Percentiles rank a stretch among this genome's conserved stretches.
Evolutionary conservation across 2,888 invertebrate species (phyloP).

Genomic region (Netelia inedita): DNA sequence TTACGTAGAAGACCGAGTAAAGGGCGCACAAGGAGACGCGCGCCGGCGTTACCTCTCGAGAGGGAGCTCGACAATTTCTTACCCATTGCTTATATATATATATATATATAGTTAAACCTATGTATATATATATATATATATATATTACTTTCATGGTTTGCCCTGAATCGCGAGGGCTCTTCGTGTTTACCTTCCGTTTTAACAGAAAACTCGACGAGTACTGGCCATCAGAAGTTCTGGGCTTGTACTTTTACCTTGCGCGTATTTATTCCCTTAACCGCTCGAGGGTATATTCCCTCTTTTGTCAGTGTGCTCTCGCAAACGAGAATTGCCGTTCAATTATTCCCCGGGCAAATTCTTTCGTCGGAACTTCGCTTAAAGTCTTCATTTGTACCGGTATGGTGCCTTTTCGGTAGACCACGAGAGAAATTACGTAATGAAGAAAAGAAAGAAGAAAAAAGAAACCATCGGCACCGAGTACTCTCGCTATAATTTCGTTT

Average conservation of each 20-base stretch:
- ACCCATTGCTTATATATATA: slow-evolving; percentile 33
- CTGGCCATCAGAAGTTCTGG: slow-evolving; percentile 39
- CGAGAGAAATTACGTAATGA: slow-evolving; percentile 26
- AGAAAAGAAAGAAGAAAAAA: slow-evolving; percentile 13
- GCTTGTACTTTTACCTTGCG: slow-evolving; percentile 47
- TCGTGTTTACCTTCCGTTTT: slow-evolving; percentile 66
- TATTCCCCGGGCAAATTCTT: slow-evolving; percentile 62
- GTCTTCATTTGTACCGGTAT: slow-evolving; percentile 36
- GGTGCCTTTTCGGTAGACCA: slow-evolving; percentile 32
- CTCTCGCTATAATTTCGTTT: slow-evolving; percentile 24
- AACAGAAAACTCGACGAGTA: slow-evolving; percentile 41
- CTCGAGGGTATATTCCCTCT: slow-evolving; percentile 22
- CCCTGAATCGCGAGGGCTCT: slow-evolving; percentile 20
- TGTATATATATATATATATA: slow-evolving; percentile 24
- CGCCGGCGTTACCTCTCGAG: slow-evolving; percentile 3
- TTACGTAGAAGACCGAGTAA: slow-evolving; percentile 9
- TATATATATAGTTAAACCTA: not conserved
- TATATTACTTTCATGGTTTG: slow-evolving; percentile 26
- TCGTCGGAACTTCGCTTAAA: slow-evolving; percentile 50
- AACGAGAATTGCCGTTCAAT: slow-evolving; percentile 62
- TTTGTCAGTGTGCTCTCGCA: slow-evolving; percentile 40
- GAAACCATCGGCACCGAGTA: not conserved
- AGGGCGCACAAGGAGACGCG: slow-evolving; percentile 6
- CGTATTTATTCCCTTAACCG: slow-evolving; percentile 45
- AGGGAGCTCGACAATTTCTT: slow-evolving; percentile 42